Evolutionary conservation across 2,113 vertebrate genomes (phyloP).

Genomic region (Elachura formosa): DNA sequence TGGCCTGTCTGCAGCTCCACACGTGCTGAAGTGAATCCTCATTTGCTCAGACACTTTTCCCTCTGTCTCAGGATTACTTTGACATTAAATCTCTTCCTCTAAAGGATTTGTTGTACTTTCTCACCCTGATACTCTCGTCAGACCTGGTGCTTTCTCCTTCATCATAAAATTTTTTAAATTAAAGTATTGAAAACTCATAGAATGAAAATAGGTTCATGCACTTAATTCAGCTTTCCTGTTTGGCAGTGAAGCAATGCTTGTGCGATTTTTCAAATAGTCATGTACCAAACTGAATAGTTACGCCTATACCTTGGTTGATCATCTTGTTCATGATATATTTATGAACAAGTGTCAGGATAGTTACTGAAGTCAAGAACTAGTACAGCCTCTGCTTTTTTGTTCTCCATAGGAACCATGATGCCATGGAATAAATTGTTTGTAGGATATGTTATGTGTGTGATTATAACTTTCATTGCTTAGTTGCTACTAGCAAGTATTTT

Average conservation of each 20-base stretch:
- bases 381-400: not conserved
- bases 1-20: not conserved
- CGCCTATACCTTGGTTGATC: not conserved
- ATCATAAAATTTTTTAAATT: not conserved
- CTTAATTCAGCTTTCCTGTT: not conserved
- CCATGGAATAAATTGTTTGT: not conserved
- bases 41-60: not conserved
- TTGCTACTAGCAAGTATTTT: not conserved
- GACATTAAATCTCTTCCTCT: not conserved
- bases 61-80: not conserved
- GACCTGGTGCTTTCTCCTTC: not conserved
- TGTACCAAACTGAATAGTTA: not conserved
- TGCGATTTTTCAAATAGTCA: not conserved
- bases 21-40: not conserved
- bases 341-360: not conserved
- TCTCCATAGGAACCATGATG: not conserved
- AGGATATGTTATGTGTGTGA: not conserved
- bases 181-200: not conserved
- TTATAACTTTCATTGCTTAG: not conserved
- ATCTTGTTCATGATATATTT: not conserved
- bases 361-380: not conserved
- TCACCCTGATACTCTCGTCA: not conserved
- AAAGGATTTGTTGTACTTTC: not conserved
- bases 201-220: not conserved
- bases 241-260: not conserved